Evolutionary conservation across 2,797 vertebrate genomes (phyloP).

Genomic region (Melopsittacus undulatus): DNA sequence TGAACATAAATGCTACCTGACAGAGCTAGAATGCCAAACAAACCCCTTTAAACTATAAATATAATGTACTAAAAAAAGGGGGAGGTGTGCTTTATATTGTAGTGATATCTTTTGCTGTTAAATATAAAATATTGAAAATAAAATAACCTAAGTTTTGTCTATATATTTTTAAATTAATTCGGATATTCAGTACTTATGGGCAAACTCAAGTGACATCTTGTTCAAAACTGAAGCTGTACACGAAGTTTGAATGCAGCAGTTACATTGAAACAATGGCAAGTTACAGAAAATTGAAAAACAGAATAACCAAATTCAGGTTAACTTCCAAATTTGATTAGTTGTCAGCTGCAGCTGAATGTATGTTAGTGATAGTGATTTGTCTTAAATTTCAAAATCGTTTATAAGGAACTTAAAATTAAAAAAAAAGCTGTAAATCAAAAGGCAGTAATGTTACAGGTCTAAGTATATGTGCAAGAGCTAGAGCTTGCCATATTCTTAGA

Average conservation of each 20-base stretch:
- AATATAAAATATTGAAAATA: background rate
- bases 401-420: background rate
- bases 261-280: background rate
- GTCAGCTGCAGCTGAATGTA: background rate
- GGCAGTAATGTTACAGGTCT: background rate
- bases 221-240: background rate
- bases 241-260: background rate
- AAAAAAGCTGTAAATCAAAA: background rate
- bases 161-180: background rate
- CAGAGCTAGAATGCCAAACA: background rate
- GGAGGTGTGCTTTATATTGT: background rate
- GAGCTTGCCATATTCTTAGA: background rate
- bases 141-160: background rate
- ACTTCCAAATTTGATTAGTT: background rate
- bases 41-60: background rate
- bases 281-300: background rate
- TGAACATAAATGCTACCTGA: background rate
- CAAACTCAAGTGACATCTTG: background rate
- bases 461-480: background rate
- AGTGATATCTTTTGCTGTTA: background rate
- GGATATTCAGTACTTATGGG: background rate
- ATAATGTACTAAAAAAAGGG: background rate
- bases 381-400: background rate
- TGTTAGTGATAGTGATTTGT: background rate
- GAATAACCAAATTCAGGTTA: background rate